These are phyloP conservation scores for Euthynnus affinis DNA, from an alignment of 2,797 vertebrate genomes.

Conservation along the genomic window DNA sequence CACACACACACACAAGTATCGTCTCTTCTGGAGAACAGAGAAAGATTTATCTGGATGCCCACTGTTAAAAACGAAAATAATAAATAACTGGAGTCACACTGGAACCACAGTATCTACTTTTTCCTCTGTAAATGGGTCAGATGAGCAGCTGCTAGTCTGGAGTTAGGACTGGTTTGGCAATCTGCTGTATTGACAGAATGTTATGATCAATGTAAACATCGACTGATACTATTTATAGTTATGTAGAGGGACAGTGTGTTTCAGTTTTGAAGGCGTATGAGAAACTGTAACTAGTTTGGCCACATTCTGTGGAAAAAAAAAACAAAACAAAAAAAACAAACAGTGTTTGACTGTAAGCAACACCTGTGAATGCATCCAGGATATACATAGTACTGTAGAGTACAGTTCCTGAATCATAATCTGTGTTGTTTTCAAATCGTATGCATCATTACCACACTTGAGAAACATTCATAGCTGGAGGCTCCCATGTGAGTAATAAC, in stretches of 20 bases:
- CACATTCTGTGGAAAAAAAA: conserved; percentile 2
- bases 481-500: conserved; percentile 5
- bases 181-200: conserved; percentile 47
- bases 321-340: conserved; percentile 17
- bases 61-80: conserved; percentile 48
- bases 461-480: conserved; percentile 14
- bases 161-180: conserved; percentile 40
- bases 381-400: not conserved
- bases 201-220: conserved; percentile 66
- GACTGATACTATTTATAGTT: conserved; percentile 60
- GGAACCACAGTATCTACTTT: conserved; percentile 46
- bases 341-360: not conserved
- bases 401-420: not conserved
- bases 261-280: conserved; percentile 23
- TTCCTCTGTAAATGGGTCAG: conserved; percentile 57
- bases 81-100: conserved; percentile 65
- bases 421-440: conserved; percentile 1
- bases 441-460: conserved; percentile 8
- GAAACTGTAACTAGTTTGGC: conserved; percentile 1
- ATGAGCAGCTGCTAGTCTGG: conserved; percentile 52
- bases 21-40: conserved; percentile 56
- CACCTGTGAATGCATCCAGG: not conserved
- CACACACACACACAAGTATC: conserved; percentile 23
- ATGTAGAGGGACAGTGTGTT: conserved; percentile 11
- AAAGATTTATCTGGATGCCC: conserved; percentile 51